A percentile compares a stretch with the other conserved stretches of the same genome.
Conservation (phyloP, 2,888 invertebrate genomes). For the Melikaiella ostensackeni region DNA sequence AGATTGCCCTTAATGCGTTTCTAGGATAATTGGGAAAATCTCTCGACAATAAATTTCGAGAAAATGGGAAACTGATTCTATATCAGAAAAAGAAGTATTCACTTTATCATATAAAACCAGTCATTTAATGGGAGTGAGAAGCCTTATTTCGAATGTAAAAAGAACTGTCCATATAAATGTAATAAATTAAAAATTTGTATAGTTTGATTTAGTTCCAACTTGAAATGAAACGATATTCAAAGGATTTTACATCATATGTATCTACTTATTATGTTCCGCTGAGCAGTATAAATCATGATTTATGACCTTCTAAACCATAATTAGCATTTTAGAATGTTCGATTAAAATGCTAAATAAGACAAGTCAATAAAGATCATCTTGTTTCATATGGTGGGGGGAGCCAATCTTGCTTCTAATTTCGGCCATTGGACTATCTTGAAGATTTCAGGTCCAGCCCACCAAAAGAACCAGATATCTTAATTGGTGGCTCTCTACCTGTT, state of each 20-base stretch:
- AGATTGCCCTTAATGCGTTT: constrained; percentile 42
- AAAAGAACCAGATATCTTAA: constrained; percentile 71
- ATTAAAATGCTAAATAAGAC: constrained; percentile 59
- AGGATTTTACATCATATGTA: constrained; percentile 4
- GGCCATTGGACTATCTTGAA: constrained; percentile 66
- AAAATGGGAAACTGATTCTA: not conserved
- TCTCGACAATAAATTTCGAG: constrained; percentile 6
- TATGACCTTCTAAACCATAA: constrained; percentile 25
- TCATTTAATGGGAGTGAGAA: not conserved
- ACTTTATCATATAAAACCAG: not conserved
- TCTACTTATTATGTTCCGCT: not conserved
- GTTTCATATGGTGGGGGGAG: constrained; percentile 32
- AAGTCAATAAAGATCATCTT: constrained; percentile 42
- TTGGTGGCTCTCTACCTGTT: constrained; percentile 63
- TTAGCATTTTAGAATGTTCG: constrained; percentile 52
- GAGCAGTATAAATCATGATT: not conserved
- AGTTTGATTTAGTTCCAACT: too few species aligned
- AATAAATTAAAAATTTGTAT: not conserved
- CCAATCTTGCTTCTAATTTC: constrained; percentile 63
- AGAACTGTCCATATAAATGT: constrained; percentile 10
- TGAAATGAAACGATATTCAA: too few species aligned
- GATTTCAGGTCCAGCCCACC: constrained; percentile 67
- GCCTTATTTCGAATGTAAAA: not conserved
- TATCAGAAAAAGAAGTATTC: not conserved
- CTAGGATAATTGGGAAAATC: constrained; percentile 15